phyloP scores from a whole-genome alignment of 2,113 vertebrate genomes.

The Lepus europaeus region DNA sequence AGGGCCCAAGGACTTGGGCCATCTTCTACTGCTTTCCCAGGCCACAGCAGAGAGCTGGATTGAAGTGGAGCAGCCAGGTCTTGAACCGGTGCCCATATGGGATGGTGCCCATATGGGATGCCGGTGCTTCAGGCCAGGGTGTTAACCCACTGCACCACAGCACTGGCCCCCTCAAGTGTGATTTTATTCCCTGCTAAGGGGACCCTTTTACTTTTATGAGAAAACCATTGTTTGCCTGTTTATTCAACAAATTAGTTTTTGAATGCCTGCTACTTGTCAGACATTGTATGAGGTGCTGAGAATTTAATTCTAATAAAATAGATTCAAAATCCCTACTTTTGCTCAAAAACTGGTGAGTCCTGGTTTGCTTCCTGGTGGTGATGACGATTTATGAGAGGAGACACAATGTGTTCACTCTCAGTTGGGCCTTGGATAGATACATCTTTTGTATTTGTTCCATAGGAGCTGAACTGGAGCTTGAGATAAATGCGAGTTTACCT shows the following conservation, averaged over 20 bases:
- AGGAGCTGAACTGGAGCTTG: neutral
- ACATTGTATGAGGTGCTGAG: neutral
- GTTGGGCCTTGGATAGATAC: neutral
- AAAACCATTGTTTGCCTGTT: neutral
- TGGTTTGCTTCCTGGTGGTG: neutral
- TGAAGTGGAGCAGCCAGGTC: too few relatives aligned
- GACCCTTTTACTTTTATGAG: conserved; percentile 17
- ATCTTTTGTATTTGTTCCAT: neutral
- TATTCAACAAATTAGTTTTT: neutral
- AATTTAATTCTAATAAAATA: conserved; percentile 16
- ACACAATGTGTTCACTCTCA: neutral
- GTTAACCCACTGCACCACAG: too few relatives aligned
- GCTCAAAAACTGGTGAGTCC: too few relatives aligned
- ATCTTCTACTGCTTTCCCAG: too few relatives aligned
- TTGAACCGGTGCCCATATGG: too few relatives aligned
- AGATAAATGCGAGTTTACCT: neutral
- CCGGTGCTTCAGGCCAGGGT: too few relatives aligned
- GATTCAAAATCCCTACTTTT: conserved; percentile 3
- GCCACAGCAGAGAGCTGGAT: too few relatives aligned
- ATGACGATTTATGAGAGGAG: too few relatives aligned
- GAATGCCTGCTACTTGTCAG: neutral
- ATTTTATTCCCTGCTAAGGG: too few relatives aligned
- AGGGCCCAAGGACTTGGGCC: too few relatives aligned
- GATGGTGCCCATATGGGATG: too few relatives aligned
- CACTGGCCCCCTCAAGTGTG: too few relatives aligned